Evolutionary conservation across 2,113 vertebrate species (phyloP), one percentile per base, ranked within the genome.

Genomic region (Anser brachyrhynchus): DNA sequence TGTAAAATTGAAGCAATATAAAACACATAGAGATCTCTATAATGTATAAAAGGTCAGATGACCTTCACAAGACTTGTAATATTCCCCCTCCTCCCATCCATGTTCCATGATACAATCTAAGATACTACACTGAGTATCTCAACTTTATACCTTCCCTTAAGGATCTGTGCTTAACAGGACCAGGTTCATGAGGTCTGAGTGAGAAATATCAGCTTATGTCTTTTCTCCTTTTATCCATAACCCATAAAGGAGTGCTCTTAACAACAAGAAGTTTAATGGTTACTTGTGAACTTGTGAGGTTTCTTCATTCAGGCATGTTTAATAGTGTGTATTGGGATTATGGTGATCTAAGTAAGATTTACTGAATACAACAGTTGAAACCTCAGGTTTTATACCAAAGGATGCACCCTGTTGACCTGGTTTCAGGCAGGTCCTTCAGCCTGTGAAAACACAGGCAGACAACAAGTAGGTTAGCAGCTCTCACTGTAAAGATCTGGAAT

Each of bases 281-380:
- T 57, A 54, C 58, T 89, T 78, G 46, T 75, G 70, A 72, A 52
- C 19, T 57, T 46, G 16, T 31, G 81, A 79, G 33, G 7, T 79
- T 87, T 89, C 49, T 78, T 89, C 29, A 22, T 81, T 72, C 26
- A 54, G 35, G 26, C 61, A n/a, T 20, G 2, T 75, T 92, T 76
- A 78, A 25, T 51, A 61, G 7, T 20, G 13, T 25, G 5, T 79
- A 31, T 52, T 77, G 33, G 80, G 46, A 43, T 46, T 15, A 1
- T 79, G 29, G 23, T 37, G 43, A 6, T 57, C 35, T 79, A 77
- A 31, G 8, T 17, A 37, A 79, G 17, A 55, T 22, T 20, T 78
- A n/a, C 28, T 20, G 82, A 49, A 65, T 29, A 7, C 0, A 0
- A 33, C 54, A 57, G 31, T 33, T 72, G 62, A 67, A 83, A 33